Percentiles rank a stretch among this genome's conserved stretches.
Conservation (phyloP, 2,797 vertebrate genomes). For the Balearica regulorum region DNA sequence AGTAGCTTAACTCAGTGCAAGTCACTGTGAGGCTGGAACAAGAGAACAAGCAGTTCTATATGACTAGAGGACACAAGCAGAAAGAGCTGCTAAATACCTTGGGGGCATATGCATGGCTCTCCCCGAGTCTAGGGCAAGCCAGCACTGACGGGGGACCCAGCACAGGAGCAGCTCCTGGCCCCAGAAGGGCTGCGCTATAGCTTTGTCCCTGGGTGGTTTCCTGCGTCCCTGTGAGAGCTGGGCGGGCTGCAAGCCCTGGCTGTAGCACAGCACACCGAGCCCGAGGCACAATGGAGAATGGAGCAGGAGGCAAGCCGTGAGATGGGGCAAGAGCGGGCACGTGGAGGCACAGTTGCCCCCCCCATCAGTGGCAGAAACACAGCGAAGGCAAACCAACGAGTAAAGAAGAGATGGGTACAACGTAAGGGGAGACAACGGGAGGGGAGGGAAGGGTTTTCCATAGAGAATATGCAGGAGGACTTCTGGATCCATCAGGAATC, state of each 20-base stretch:
- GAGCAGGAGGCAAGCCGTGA: neutral
- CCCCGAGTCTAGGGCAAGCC: neutral
- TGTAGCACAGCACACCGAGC: neutral
- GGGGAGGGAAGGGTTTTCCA: constrained; percentile 49
- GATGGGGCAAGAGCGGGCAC: neutral
- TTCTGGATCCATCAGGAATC: constrained; percentile 85
- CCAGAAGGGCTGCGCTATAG: neutral
- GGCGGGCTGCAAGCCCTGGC: neutral
- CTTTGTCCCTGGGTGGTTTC: neutral
- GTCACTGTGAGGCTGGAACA: neutral
- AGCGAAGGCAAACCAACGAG: neutral
- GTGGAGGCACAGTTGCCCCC: neutral
- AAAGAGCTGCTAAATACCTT: neutral
- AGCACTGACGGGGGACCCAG: neutral
- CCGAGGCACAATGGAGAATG: neutral
- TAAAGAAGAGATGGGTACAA: neutral
- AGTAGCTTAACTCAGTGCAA: neutral
- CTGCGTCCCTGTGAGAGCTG: neutral
- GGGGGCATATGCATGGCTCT: fast-evolving
- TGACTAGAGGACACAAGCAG: neutral
- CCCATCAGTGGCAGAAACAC: neutral
- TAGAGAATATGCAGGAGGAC: constrained; percentile 68
- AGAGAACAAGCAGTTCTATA: neutral
- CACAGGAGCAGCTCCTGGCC: neutral
- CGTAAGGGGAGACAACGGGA: constrained; percentile 6